Base-by-base conservation (phyloP, 2,888 invertebrate species). In the Polydrusus pterygomalis region DNA sequence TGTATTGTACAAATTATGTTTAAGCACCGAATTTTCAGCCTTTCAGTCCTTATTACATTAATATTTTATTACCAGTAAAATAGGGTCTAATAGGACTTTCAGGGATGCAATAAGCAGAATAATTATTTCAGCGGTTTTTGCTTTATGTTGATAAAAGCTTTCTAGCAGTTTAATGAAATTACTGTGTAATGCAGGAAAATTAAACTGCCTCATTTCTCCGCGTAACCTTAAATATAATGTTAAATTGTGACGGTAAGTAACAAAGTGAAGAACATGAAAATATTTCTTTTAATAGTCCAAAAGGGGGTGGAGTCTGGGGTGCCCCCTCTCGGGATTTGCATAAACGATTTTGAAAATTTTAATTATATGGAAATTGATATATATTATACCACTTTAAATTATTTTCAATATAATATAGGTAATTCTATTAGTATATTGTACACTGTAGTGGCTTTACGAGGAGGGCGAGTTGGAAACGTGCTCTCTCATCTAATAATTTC, bases 61-160 rank as follows among this genome's bases (percentile, higher is more conserved):
- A 38, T 38, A 60, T 60, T 60, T 60, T 60, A 38, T 60, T 60
- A 38, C 38, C 56, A 34, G 56, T 30, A 56, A 56, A 56, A 56
- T 56, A 17, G 58, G 38, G 58, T 38, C 18, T 11, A 60, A 60
- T 38, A 38, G 58, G 10, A 38, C 38, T 38, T 17, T 18, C 38
- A 18, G 18, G 18, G 38, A 38, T 11, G 17, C 38, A 60, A 60
- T 60, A 38, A 60, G 38, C 38, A 18, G 17, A 38, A 38, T 60
- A 60, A 60, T 60, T 60, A 60, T 18, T 60, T 60, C 25, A 38
- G 38, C n/a, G 38, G 58, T 38, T 60, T 60, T 60, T 60, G 58
- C 38, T 60, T 60, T 60, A 60, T 38, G 58, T 38, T 60, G 18
- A 60, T 54, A 54, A 54, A 54, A 54, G 54, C 54, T 54, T 54